phyloP scores from a whole-genome alignment of 2,113 vertebrate genomes.

The Elgaria multicarinata region DNA sequence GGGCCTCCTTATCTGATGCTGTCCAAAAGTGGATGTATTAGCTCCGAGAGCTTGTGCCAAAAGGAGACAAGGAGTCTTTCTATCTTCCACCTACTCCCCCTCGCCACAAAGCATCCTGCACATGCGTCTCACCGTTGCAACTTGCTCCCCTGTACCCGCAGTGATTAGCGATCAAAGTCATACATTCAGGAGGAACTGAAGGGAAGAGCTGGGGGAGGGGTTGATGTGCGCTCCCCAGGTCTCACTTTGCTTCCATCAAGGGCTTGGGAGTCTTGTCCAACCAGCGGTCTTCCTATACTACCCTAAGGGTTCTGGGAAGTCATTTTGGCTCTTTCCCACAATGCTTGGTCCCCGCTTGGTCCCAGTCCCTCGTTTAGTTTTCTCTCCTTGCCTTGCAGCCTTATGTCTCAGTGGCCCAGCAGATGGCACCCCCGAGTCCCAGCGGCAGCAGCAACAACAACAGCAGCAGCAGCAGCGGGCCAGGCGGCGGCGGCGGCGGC shows the following conservation, averaged over 20 bases:
- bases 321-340: not conserved
- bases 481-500: conserved; percentile 67
- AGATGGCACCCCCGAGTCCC: conserved; percentile 90
- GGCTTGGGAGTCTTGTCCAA: not conserved
- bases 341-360: not conserved
- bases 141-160: not conserved
- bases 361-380: not conserved
- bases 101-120: not conserved
- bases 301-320: not conserved
- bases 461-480: conserved; percentile 72
- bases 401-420: conserved; percentile 88
- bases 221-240: not conserved
- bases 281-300: not conserved
- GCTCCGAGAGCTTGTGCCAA: not conserved
- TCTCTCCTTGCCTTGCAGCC: conserved; percentile 75
- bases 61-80: not conserved
- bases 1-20: not conserved
- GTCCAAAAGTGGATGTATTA: not conserved
- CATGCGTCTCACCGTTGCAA: not conserved
- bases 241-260: not conserved
- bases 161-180: not conserved
- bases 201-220: no score
- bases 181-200: not conserved
- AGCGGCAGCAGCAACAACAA: conserved; percentile 80
- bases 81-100: no score